Evolutionary conservation across 2,797 vertebrate species (phyloP), one percentile per base, ranked within the genome.

Genomic region (Gymnoscopelus microlampas): DNA sequence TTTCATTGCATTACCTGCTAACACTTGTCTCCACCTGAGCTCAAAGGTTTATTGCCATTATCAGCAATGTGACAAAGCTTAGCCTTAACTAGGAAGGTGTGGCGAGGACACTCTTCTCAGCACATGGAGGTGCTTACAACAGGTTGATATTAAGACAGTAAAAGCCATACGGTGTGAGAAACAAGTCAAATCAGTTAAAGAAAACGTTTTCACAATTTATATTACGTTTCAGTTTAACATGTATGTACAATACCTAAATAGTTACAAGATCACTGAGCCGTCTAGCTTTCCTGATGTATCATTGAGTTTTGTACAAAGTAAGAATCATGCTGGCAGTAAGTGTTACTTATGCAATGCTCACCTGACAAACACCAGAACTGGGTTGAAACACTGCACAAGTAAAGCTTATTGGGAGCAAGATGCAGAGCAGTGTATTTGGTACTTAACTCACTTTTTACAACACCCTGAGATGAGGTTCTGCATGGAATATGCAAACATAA

Each of bases 31-130:
- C 39, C 63, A 75, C 73, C 58, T 60, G n/a, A 79, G 89, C 73
- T 77, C 90, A 93, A 92, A 94, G 91, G 88, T 93, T 92, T 88
- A 87, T 86, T 85, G 60, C 62, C 19, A 56, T 81, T 78, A 83
- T 87, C 83, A 68, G 61, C 73, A 70, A 66, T 12, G 5, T 55
- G 4, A 64, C 67, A 48, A 66, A 35, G 32, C 29, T 64, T 26
- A n/a, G 10, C 74, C 54, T 49, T 54, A 55, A 53, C 60, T 55
- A 51, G 63, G 70, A 35, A 56, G 76, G 65, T 67, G 39, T 44
- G 35, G 57, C 47, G 56, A 64, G 56, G 24, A 56, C 49, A 63
- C 29, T 63, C 53, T 26, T 39, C 15, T 35, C 32, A 14, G 63
- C 7, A 2, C 23, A 57, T 47, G 53, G 48, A 24, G 19, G 24